Evolutionary conservation across 2,113 vertebrate species (phyloP), one percentile per base, ranked within the genome.

Genomic region (Odocoileus hemionus): DNA sequence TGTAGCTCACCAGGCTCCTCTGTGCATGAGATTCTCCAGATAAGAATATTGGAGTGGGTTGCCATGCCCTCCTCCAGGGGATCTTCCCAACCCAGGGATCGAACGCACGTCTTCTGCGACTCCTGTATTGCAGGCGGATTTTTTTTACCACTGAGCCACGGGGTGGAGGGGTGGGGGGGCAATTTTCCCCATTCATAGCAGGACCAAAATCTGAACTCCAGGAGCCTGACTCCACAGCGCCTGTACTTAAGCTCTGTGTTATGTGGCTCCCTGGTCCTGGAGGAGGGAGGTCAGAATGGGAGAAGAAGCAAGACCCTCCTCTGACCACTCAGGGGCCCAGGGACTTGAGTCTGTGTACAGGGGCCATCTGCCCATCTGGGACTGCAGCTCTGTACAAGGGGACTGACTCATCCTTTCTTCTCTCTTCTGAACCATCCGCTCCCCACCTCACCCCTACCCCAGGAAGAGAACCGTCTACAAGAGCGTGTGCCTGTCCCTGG

Each of bases 401-500:
- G 80, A 83, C n/a, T 89, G 80, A 83, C 33, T 91, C 84, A 87
- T 21, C 26, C 7, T 57, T 21, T 43, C 36, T 60, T 45, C n/a
- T n/a, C 13, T 86, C 1, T 61, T 80, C 67, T 91, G 33, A 11
- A 4, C 64, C 13, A 2, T 14, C 30, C 14, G 1, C 36, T 36
- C 36, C 26, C 15, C 36, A 43, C 47, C 52, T 54, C 80, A 54
- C 80, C 9, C 8, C 0, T 55, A 6, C 57, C 74, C 76, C 91
- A 99, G 99, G 99, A 99, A 98, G 98, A 99, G 98, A 96, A 99
- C 98, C 95, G 83, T 99, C 88, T 99, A 98, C 98, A 99, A 99
- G 98, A 99, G 98, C 0, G 91, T 98, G 84, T 98, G 98, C 90
- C 97, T 99, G 92, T 99, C 99, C 52, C 98, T 99, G 95, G 98